Evolutionary conservation across 2,113 vertebrate species (phyloP).

Genomic region (Apodemus sylvaticus): DNA sequence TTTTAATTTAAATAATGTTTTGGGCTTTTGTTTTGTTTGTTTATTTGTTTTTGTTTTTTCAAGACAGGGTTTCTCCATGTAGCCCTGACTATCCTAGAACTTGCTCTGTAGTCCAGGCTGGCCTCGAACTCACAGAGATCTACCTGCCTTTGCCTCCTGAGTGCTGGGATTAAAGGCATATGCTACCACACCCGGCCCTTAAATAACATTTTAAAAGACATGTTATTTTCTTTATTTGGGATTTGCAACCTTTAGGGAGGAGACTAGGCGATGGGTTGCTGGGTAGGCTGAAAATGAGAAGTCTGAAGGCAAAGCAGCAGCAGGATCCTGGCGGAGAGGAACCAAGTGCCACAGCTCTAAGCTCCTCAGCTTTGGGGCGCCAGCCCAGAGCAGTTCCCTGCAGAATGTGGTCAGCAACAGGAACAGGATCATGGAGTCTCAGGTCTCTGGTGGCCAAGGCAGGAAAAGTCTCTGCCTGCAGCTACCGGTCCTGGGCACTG

Average conservation of each 20-base stretch:
- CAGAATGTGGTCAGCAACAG: neutral
- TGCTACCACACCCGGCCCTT: neutral
- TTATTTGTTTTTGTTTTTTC: neutral
- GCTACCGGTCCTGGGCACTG: neutral
- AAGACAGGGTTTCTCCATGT: too few species aligned
- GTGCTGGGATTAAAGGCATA: too few species aligned
- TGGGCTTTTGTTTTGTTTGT: neutral
- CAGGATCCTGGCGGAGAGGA: neutral
- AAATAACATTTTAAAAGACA: neutral
- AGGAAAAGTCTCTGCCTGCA: neutral
- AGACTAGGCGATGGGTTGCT: too few species aligned
- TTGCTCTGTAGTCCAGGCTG: too few species aligned
- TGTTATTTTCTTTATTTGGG: neutral
- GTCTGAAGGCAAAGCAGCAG: neutral
- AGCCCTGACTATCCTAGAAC: too few species aligned
- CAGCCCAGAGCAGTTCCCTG: neutral
- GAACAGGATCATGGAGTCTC: neutral
- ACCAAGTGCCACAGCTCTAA: neutral
- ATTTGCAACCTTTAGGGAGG: neutral
- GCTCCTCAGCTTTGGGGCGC: neutral
- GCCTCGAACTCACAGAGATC: too few species aligned
- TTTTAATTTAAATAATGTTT: neutral
- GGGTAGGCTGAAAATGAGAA: neutral
- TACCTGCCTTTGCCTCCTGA: too few species aligned
- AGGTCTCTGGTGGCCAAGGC: neutral